Evolutionary conservation across 2,797 vertebrate species (phyloP).

Genomic region (Okamejei kenojei): DNA sequence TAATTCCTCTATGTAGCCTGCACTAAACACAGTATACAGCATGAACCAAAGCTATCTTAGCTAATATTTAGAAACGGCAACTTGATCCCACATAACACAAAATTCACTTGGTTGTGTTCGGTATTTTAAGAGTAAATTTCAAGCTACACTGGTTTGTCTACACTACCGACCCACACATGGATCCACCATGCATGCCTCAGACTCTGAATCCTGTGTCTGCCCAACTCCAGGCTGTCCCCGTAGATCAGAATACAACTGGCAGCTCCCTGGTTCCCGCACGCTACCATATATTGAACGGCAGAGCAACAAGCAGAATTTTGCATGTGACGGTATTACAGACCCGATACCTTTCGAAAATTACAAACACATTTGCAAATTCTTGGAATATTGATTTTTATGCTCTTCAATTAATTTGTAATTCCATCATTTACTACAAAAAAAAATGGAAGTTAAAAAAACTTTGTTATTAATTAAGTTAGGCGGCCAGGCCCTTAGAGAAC

Average conservation of each 20-base stretch:
- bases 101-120: not conserved
- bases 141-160: not conserved
- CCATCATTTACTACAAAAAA: too few species aligned
- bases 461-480: too few species aligned
- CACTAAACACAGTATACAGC: not conserved
- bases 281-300: not conserved
- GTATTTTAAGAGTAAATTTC: not conserved
- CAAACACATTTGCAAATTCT: too few species aligned
- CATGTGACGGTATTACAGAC: too few species aligned
- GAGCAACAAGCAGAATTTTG: too few species aligned
- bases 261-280: not conserved
- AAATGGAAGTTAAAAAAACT: too few species aligned
- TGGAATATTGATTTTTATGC: too few species aligned
- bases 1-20: not conserved
- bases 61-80: not conserved
- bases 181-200: not conserved
- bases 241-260: too few species aligned
- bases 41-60: not conserved
- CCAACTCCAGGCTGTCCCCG: not conserved
- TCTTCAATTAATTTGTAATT: too few species aligned
- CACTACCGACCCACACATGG: not conserved
- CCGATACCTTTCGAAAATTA: too few species aligned
- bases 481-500: too few species aligned
- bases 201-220: not conserved
- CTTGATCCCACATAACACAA: not conserved